Percentiles rank a stretch among this genome's conserved stretches.
These are phyloP conservation scores for Vollenhovia emeryi DNA, from an alignment of 1,140 invertebrate genomes.

Conservation along the genomic window DNA sequence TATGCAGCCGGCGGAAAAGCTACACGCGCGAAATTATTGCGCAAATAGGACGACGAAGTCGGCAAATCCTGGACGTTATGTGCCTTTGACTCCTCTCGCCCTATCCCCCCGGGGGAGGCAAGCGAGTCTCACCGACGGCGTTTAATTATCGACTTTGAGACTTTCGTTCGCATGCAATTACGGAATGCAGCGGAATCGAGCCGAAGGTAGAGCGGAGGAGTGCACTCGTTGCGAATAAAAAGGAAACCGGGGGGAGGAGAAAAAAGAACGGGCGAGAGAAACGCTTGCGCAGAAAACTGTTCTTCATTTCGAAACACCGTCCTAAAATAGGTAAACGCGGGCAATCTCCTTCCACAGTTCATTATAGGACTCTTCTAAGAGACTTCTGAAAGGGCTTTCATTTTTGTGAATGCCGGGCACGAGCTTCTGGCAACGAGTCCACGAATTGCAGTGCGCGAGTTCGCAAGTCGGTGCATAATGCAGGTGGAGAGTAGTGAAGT, in stretches of 20 bases:
- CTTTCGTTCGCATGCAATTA: constrained; percentile 50
- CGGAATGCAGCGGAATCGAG: constrained; percentile 22
- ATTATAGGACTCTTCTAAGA: constrained; percentile 45
- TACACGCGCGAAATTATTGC: constrained; percentile 59
- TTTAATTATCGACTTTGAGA: constrained; percentile 58
- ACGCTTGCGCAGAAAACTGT: constrained; percentile 27
- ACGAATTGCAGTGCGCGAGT: constrained; percentile 51
- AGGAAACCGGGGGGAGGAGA: not conserved
- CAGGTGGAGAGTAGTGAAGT: constrained; percentile 45
- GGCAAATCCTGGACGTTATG: constrained; percentile 55
- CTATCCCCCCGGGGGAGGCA: not conserved
- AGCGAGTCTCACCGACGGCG: constrained; percentile 3
- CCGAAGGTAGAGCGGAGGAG: not conserved
- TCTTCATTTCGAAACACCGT: constrained; percentile 24
- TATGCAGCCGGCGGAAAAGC: constrained; percentile 55
- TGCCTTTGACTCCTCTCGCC: constrained; percentile 48
- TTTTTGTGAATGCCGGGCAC: constrained; percentile 52
- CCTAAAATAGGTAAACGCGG: constrained; percentile 48
- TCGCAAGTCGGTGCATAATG: constrained; percentile 55
- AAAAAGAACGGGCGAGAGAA: not conserved
- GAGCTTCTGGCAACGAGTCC: constrained; percentile 53
- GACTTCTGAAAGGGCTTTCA: constrained; percentile 50
- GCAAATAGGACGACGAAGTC: constrained; percentile 55
- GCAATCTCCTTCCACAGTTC: constrained; percentile 42
- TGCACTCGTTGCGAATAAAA: constrained; percentile 13